Evolutionary conservation across 2,113 vertebrate species (phyloP).

Genomic region (Maccullochella peelii): DNA sequence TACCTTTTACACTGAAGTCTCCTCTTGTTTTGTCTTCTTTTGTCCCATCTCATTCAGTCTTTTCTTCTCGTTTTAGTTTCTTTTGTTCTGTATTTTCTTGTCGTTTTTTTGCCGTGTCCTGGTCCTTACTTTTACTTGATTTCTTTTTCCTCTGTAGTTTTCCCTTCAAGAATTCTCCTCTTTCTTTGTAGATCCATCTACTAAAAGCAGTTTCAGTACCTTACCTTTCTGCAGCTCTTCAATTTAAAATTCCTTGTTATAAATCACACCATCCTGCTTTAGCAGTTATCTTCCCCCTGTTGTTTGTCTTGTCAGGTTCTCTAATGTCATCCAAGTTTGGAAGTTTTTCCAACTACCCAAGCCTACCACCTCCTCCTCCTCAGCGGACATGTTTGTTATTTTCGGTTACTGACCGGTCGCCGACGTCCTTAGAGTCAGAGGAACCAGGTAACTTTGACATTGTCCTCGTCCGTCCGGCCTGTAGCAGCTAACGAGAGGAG

Average conservation of each 20-base stretch:
- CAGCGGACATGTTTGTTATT: constrained; percentile 9
- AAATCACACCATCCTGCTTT: background rate
- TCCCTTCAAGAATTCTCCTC: background rate
- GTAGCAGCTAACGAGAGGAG: constrained; percentile 47
- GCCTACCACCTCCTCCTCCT: background rate
- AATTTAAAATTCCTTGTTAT: background rate
- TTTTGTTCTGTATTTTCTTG: background rate
- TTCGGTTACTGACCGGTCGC: constrained; percentile 45
- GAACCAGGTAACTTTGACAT: constrained; percentile 53
- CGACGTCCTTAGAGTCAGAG: constrained; percentile 32
- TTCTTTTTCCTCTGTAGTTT: background rate
- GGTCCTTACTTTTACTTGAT: background rate
- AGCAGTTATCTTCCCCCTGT: background rate
- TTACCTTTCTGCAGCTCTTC: constrained; percentile 4
- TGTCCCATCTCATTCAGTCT: background rate
- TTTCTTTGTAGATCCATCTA: background rate
- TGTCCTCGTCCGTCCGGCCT: constrained; percentile 37
- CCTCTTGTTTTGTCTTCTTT: background rate
- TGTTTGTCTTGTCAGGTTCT: background rate
- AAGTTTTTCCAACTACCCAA: background rate
- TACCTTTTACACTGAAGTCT: background rate
- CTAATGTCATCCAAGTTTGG: background rate
- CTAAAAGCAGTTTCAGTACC: background rate
- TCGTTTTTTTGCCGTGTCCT: background rate
- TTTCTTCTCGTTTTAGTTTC: background rate